These are phyloP conservation scores for Prochilodus magdalenae DNA, from an alignment of 2,113 vertebrate genomes.

Conservation along the genomic window DNA sequence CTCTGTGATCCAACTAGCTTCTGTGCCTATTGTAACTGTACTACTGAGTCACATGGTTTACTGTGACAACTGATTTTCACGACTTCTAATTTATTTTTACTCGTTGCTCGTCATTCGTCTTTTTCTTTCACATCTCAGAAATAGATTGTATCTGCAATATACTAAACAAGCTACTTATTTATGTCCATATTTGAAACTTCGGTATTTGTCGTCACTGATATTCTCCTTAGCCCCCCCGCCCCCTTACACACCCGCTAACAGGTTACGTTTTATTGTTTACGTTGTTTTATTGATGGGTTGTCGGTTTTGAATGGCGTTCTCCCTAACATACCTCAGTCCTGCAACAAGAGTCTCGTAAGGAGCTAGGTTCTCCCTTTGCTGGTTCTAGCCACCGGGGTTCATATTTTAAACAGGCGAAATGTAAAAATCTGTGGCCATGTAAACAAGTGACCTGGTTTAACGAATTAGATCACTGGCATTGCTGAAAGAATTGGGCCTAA, in stretches of 20 bases:
- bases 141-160: conserved; percentile 24
- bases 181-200: not conserved
- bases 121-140: conserved; percentile 58
- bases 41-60: conserved; percentile 73
- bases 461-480: conserved; percentile 10
- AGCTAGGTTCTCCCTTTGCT: not conserved
- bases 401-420: conserved; percentile 26
- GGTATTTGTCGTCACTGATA: conserved; percentile 10
- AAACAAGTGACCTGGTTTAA: not conserved
- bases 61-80: conserved; percentile 60
- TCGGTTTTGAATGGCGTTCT: conserved; percentile 1
- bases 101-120: conserved; percentile 53
- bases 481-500: not conserved
- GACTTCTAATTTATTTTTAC: conserved; percentile 69
- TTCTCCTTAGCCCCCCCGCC: not conserved
- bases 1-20: conserved; percentile 58
- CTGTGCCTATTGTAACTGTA: conserved; percentile 67
- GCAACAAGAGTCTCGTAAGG: conserved; percentile 4
- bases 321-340: not conserved
- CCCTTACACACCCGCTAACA: not conserved
- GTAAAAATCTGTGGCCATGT: conserved; percentile 1
- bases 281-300: conserved; percentile 34
- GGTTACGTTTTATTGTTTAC: conserved; percentile 29
- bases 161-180: conserved; percentile 8
- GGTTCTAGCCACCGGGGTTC: conserved; percentile 1